Evolutionary conservation across 2,113 vertebrate genomes (phyloP), one percentile per base, ranked within the genome.

Genomic region (Oncorhynchus tshawytscha): DNA sequence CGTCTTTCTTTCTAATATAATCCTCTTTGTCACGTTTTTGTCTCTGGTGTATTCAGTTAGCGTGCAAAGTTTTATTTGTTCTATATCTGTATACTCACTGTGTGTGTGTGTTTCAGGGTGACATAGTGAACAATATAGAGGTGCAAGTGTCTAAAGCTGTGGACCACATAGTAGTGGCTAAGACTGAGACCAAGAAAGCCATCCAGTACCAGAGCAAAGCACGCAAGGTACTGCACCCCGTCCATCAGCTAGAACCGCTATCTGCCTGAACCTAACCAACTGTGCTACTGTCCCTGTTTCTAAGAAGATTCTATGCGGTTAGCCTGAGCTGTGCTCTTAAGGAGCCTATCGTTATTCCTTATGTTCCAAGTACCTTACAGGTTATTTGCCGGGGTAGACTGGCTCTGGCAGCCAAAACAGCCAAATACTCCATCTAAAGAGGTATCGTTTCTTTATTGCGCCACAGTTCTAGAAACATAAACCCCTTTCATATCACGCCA

Each of bases 91-190:
- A 20, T 79, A 48, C 15, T 51, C 12, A 54, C 16, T 54, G 39
- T 45, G 39, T 45, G 39, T 45, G 24, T 27, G 12, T 22, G 64
- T 90, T 86, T 48, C 91, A 97, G 96, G 96, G 96, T 5, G 95
- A 95, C 85, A 94, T 94, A 87, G 83, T 95, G 87, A 93, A 97
- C 92, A 97, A 95, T 70, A 94, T 94, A 87, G 96, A 98, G 85
- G 81, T 89, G 82, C 94, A 95, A 34, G 87, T 94, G 70, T 92
- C 93, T 83, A 96, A 94, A 83, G 88, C 96, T 0, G 92, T 92
- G 80, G 96, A 98, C 87, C 96, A 96, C 0, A 88, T 96, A 89
- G 91, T 87, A 70, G 92, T 84, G 79, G 96, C 95, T 1, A 92
- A 92, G n/a, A 88, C 92, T 57, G 91, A 95, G 85, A 95, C 95